Base-by-base conservation (phyloP, 1,140 invertebrate genomes). In the Heliconius hermathena region DNA sequence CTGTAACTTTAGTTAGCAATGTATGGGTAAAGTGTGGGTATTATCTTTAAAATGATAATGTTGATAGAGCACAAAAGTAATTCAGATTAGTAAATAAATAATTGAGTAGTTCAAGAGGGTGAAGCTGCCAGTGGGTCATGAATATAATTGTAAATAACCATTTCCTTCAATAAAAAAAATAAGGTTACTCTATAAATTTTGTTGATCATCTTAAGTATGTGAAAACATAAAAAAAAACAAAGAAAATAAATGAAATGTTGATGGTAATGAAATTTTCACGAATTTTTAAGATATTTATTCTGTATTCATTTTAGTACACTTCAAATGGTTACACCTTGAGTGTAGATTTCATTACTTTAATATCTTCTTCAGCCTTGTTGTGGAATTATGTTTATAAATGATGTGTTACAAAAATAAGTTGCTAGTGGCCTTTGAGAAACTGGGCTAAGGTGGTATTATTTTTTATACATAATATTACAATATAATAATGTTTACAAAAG, bases 341-440 rank as follows among this genome's bases (percentile, higher is more conserved):
- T 66, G 60, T 66, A 38, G 71, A 20, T 72, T 72, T 41, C 33
- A 72, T 72, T 41, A n/a, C 36, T 72, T 76, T 57, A 71, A 71
- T 78, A 73, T 78, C 76, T 33, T 78, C 71, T 73, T 78, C 76
- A 78, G 49, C 76, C 76, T 78, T 29, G 29, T 29, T 78, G 76
- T 52, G 20, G 26, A 26, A 8, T 78, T 57, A 75, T 57, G 49
- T 77, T 71, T 71, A 60, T 74, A 79, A 79, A 54, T 71, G 72
- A 54, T 74, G 72, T 49, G 36, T 57, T 73, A 74, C n/a, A 29
- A 29, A 52, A 74, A 57, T 79, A 74, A 79, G 60, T 66, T 57
- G 70, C 33, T 71, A 52, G 26, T 41, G 73, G 66, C 78, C 78
- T 79, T 79, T 70, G n/a, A 74, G 78, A 36, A 79, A 70, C 66